Base-by-base conservation (phyloP, 2,113 vertebrate species). In the Brienomyrus longianalis region DNA sequence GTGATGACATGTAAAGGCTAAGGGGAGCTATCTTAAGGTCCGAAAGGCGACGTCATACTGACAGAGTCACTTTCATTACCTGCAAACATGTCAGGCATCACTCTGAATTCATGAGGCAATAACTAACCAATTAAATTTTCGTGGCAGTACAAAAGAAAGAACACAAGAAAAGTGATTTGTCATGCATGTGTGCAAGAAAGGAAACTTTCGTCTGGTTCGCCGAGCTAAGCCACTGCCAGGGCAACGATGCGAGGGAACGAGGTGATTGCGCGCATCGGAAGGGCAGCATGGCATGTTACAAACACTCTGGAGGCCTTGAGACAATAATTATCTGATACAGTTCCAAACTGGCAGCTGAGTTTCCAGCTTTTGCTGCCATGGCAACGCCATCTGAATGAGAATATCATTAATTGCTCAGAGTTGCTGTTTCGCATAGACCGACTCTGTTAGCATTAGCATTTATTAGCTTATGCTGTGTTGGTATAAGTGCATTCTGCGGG, bases 251-350 rank as follows among this genome's bases (percentile, higher is more conserved):
- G 5, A 2, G 74, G 19, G 74, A 43, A 80, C 74, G 35, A 39
- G 31, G 35, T 80, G 74, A 80, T 80, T 43, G 74, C 43, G 74
- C 51, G 56, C n/a, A 87, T 87, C 1, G 5, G 50, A 19, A 87
- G 51, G 13, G 50, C n/a, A 54, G 51, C 48, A 87, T 87, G 56
- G 51, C 50, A 54, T 52, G 27, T 87, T 56, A 56, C 31, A 19
- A 27, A 87, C 85, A 87, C 51, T 54, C 35, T 56, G 48, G 31
- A 87, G 85, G 85, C 51, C 85, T 54, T 87, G 27, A 56, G 85
- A 87, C 51, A 87, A 86, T 86, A 86, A 87, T 87, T 87, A 87
- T 35, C n/a, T 54, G 27, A 87, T 54, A 87, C 85, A 56, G 50
- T 87, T 87, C 52, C 51, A 87, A 54, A 13, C 85, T 87, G 51